Percentiles rank a stretch among this genome's conserved stretches.
Conservation (phyloP, 2,797 vertebrate genomes). For the Neostethus bicornis region DNA sequence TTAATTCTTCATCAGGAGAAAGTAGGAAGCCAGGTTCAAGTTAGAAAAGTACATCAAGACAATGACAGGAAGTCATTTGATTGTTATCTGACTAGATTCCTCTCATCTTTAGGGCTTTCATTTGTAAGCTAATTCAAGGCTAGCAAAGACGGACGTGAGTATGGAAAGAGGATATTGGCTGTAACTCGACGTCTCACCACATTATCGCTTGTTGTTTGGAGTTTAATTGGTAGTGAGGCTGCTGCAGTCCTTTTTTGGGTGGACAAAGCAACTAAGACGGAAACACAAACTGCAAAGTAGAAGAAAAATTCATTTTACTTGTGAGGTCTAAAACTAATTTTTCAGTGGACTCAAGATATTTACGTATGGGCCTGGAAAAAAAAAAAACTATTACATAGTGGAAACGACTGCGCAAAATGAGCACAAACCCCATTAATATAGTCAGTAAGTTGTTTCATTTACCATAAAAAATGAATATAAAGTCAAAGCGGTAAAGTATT, state of each 20-base stretch:
- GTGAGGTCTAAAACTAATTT: background rate
- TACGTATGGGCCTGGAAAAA: background rate
- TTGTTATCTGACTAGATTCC: conserved; percentile 64
- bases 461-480: conserved; percentile 2
- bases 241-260: conserved; percentile 52
- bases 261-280: conserved; percentile 27
- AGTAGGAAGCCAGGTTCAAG: conserved; percentile 59
- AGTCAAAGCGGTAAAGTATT: conserved; percentile 12
- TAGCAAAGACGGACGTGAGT: conserved; percentile 60
- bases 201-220: conserved; percentile 73
- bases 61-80: conserved; percentile 67
- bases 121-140: conserved; percentile 78
- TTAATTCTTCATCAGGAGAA: conserved; percentile 48
- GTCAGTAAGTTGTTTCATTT: conserved; percentile 22
- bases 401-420: conserved; percentile 26
- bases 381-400: conserved; percentile 11
- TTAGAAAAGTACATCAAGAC: conserved; percentile 65
- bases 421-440: conserved; percentile 33
- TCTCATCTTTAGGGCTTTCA: conserved; percentile 68
- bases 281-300: conserved; percentile 4
- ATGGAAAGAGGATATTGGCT: conserved; percentile 78
- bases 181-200: conserved; percentile 74
- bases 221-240: conserved; percentile 77
- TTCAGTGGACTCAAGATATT: background rate
- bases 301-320: conserved; percentile 9